A percentile compares a stretch with the other conserved stretches of the same genome.
These are phyloP conservation scores for Remorina albescens DNA, from an alignment of 2,797 vertebrate genomes.

Conservation along the genomic window DNA sequence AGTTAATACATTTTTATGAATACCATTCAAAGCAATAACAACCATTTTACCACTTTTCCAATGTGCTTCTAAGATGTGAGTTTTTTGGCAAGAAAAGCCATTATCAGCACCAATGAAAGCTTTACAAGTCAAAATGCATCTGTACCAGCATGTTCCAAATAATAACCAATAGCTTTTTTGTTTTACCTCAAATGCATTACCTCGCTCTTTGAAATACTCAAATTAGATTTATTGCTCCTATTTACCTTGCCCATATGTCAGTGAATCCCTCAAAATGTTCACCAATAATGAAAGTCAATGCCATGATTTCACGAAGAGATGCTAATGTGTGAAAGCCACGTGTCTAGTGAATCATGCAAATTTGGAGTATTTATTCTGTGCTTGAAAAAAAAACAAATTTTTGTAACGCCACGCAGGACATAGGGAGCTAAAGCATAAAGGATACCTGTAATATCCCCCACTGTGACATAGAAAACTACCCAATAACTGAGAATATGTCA, in stretches of 20 bases:
- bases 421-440: slow-evolving; percentile 34
- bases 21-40: background rate
- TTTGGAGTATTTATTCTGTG: slow-evolving; percentile 35
- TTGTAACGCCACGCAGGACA: slow-evolving; percentile 24
- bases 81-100: slow-evolving; percentile 32
- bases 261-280: slow-evolving; percentile 41
- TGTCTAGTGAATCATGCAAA: too few species aligned
- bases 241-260: slow-evolving; percentile 65
- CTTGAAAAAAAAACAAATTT: slow-evolving; percentile 18
- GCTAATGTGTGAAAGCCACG: slow-evolving; percentile 33
- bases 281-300: slow-evolving; percentile 60
- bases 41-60: background rate
- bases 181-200: slow-evolving; percentile 19
- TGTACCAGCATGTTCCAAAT: slow-evolving; percentile 18
- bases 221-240: slow-evolving; percentile 64
- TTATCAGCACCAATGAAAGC: slow-evolving; percentile 47
- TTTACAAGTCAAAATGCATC: slow-evolving; percentile 39
- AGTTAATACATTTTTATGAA: background rate
- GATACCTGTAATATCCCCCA: slow-evolving; percentile 45
- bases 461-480: slow-evolving; percentile 42
- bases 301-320: slow-evolving; percentile 48
- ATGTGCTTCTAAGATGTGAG: background rate
- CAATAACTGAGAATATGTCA: slow-evolving; percentile 48
- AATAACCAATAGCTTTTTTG: slow-evolving; percentile 40
- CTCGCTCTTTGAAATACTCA: slow-evolving; percentile 50